A percentile compares a stretch with the other conserved stretches of the same genome.
Conservation (phyloP, 2,888 invertebrate genomes). For the Cantharis lateralis region DNA sequence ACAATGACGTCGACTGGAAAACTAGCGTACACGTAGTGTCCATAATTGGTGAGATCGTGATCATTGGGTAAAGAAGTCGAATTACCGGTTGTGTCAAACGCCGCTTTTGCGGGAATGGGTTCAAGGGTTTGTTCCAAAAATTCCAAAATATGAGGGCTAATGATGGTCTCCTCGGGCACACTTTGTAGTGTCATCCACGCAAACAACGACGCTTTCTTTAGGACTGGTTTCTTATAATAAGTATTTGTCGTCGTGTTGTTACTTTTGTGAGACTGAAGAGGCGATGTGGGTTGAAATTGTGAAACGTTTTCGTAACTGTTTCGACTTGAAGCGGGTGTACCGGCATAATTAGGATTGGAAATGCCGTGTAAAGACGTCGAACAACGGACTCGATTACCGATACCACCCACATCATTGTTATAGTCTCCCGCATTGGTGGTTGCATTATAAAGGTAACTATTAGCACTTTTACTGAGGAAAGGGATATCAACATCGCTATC, state of each 20-base stretch:
- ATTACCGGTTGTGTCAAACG: constrained; percentile 42
- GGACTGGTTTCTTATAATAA: constrained; percentile 62
- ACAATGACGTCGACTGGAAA: constrained; percentile 99
- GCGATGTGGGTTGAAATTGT: constrained; percentile 33
- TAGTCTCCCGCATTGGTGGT: constrained; percentile 20
- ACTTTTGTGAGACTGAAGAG: constrained; percentile 32
- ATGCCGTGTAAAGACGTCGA: constrained; percentile 50
- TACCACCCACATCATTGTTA: constrained; percentile 18
- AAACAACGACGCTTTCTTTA: constrained; percentile 88
- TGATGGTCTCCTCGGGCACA: constrained; percentile 96
- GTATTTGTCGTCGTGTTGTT: not conserved
- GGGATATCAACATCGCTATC: constrained; percentile 2
- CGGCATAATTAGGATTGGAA: constrained; percentile 54
- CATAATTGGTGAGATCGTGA: constrained; percentile 66
- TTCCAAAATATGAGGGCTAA: constrained; percentile 95
- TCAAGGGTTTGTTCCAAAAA: constrained; percentile 97
- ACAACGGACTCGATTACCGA: constrained; percentile 25
- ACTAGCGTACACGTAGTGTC: constrained; percentile 86
- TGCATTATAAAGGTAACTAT: constrained; percentile 1
- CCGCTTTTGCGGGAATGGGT: constrained; percentile 74
- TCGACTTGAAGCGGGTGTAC: constrained; percentile 46
- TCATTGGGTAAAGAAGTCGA: constrained; percentile 45
- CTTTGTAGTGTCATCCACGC: constrained; percentile 96
- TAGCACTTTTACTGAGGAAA: not conserved
- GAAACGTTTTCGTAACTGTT: constrained; percentile 39